phyloP scores from a whole-genome alignment of 2,113 vertebrate genomes.

The Anseranas semipalmata region DNA sequence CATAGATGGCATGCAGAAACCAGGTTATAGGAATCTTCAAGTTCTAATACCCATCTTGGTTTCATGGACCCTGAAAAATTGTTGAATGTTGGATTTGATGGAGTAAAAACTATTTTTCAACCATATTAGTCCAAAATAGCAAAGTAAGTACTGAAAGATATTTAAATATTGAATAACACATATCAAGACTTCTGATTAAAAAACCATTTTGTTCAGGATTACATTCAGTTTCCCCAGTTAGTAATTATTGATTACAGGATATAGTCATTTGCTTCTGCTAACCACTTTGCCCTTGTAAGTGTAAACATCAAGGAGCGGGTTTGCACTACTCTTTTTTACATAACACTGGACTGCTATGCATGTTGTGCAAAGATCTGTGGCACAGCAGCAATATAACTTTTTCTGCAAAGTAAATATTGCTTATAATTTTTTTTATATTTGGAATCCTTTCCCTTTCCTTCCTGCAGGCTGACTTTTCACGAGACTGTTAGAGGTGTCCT shows the following conservation, averaged over 20 bases:
- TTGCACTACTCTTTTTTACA: neutral
- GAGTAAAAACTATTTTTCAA: neutral
- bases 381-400: rapidly evolving
- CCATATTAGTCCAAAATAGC: neutral
- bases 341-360: neutral
- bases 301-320: neutral
- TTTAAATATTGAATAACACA: slow-evolving; percentile 25
- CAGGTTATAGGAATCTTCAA: neutral
- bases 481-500: neutral
- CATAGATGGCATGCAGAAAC: neutral
- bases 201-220: slow-evolving; percentile 37
- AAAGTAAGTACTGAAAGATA: neutral
- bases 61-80: neutral
- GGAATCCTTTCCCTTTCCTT: neutral
- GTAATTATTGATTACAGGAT: slow-evolving; percentile 49
- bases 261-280: slow-evolving; percentile 34
- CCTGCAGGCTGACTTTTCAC: neutral
- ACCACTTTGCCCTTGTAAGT: slow-evolving; percentile 10
- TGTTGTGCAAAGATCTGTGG: neutral
- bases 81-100: neutral
- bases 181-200: slow-evolving; percentile 31
- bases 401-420: neutral
- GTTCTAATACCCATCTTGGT: neutral
- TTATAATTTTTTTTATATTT: neutral
- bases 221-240: slow-evolving; percentile 20